A percentile compares a stretch with the other conserved stretches of the same genome.
phyloP scores from a whole-genome alignment of 2,113 vertebrate species.

The Rhinogobius similis region DNA sequence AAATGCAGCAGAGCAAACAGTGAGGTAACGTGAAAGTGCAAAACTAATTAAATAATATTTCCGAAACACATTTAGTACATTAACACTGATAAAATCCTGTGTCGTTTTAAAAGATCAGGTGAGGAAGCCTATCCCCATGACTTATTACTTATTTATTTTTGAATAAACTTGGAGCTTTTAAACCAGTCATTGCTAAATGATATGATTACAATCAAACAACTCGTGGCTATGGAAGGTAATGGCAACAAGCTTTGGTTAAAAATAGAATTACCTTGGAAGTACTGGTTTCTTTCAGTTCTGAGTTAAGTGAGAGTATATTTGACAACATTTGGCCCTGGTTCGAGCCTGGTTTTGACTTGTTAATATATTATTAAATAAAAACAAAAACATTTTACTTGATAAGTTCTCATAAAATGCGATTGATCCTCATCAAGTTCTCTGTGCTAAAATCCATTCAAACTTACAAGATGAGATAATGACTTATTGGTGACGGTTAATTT shows the following conservation, averaged over 20 bases:
- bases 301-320: too few relatives aligned
- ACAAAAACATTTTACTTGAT: too few relatives aligned
- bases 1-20: neutral
- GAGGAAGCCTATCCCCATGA: neutral
- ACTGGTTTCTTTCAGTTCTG: too few relatives aligned
- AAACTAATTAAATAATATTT: neutral
- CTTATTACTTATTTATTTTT: neutral
- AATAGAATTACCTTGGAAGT: neutral
- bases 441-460: too few relatives aligned
- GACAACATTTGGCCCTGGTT: too few relatives aligned
- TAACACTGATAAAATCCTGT: neutral
- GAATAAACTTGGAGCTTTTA: neutral
- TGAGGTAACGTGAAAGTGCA: neutral
- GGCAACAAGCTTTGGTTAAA: neutral
- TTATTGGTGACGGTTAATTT: neutral
- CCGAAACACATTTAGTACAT: neutral
- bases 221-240: neutral
- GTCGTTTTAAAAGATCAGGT: neutral
- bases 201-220: neutral
- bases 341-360: too few relatives aligned
- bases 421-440: too few relatives aligned
- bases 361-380: too few relatives aligned
- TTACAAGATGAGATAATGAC: too few relatives aligned
- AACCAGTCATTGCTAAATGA: neutral
- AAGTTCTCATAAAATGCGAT: too few relatives aligned